Evolutionary conservation across 2,797 vertebrate species (phyloP).

Genomic region (Falco biarmicus): DNA sequence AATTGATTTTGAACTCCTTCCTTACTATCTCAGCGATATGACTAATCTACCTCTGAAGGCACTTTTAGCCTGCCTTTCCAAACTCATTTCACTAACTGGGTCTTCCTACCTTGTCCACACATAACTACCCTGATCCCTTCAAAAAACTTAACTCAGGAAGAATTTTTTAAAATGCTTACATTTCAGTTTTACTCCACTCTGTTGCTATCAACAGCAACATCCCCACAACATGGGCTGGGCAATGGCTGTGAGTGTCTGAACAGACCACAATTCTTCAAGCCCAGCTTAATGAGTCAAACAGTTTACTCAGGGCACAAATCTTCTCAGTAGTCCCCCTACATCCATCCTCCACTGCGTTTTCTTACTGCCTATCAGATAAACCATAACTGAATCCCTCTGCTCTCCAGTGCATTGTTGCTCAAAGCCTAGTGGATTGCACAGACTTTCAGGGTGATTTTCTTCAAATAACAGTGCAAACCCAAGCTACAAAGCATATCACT

Average conservation of each 20-base stretch:
- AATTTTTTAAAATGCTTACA: rapidly evolving
- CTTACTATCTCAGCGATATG: background rate
- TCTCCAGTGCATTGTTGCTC: rapidly evolving
- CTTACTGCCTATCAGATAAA: background rate
- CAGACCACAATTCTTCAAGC: background rate
- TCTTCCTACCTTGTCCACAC: background rate
- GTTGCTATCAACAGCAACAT: background rate
- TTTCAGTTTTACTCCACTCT: background rate
- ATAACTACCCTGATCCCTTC: background rate
- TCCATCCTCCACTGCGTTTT: background rate
- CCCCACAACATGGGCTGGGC: background rate
- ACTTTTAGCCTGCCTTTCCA: background rate
- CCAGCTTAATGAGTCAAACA: background rate
- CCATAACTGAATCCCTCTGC: background rate
- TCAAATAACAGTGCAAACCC: background rate
- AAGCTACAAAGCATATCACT: background rate
- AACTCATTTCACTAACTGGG: background rate
- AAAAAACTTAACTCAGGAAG: background rate
- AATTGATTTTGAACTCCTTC: background rate
- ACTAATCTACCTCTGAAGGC: background rate
- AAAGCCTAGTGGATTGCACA: background rate
- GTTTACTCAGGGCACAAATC: background rate
- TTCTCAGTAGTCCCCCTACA: background rate
- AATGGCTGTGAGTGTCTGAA: background rate
- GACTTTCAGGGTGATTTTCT: background rate